Percentiles rank a stretch among this genome's conserved stretches.
Conservation (phyloP, 2,888 invertebrate species). For the Lapara coniferarum region DNA sequence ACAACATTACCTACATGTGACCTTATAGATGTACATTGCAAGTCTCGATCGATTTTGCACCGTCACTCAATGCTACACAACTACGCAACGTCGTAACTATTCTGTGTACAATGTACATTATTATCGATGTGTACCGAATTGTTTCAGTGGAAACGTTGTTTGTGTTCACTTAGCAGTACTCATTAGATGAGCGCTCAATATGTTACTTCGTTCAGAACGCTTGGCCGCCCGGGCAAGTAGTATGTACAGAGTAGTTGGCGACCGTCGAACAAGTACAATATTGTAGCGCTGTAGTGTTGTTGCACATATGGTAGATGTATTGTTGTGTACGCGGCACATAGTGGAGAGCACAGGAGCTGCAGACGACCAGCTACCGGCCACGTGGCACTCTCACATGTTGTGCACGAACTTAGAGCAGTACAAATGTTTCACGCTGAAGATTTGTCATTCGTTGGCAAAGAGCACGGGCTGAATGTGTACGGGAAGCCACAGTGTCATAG, state of each 20-base stretch:
- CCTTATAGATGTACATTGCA: conserved; percentile 63
- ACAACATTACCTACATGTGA: conserved; percentile 61
- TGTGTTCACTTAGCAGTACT: conserved; percentile 43
- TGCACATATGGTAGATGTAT: conserved; percentile 72
- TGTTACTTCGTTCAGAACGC: conserved; percentile 69
- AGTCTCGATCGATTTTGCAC: conserved; percentile 86
- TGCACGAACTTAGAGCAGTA: conserved; percentile 66
- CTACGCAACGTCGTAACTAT: conserved; percentile 49
- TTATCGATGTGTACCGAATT: conserved; percentile 48
- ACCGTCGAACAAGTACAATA: conserved; percentile 53
- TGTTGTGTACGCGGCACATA: conserved; percentile 56
- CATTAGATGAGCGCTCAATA: conserved; percentile 66
- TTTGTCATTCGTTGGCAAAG: conserved; percentile 58
- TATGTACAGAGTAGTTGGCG: conserved; percentile 39
- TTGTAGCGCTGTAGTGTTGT: conserved; percentile 66
- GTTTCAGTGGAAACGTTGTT: conserved; percentile 43
- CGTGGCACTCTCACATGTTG: conserved; percentile 64
- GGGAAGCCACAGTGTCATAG: conserved; percentile 53
- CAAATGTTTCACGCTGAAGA: conserved; percentile 48
- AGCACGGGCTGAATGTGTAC: conserved; percentile 68
- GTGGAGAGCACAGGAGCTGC: conserved; percentile 74
- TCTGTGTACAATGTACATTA: conserved; percentile 37
- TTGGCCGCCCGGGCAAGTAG: conserved; percentile 42
- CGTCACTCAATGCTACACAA: conserved; percentile 81
- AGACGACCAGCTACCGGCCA: conserved; percentile 76